phyloP scores from a whole-genome alignment of 2,113 vertebrate genomes.

The Falco punctatus region DNA sequence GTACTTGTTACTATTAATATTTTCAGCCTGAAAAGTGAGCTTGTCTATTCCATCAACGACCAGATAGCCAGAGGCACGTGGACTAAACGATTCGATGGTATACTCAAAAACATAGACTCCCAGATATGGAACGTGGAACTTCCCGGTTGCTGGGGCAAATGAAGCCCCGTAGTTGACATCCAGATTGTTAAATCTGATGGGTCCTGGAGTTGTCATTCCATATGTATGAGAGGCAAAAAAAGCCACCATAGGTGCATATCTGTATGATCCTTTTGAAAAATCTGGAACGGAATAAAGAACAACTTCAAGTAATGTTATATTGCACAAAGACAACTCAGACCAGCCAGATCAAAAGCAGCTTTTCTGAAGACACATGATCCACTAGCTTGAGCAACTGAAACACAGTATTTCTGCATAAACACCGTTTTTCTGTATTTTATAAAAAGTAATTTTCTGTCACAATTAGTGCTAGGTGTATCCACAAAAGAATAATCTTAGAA shows the following conservation, averaged over 20 bases:
- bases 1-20: slow-evolving; percentile 54
- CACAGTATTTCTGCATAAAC: background rate
- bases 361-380: background rate
- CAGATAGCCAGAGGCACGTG: slow-evolving; percentile 77
- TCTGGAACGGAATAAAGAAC: slow-evolving; percentile 66
- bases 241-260: slow-evolving; percentile 83
- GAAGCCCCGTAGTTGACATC: slow-evolving; percentile 82
- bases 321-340: background rate
- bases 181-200: slow-evolving; percentile 82
- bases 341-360: background rate
- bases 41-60: slow-evolving; percentile 82
- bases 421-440: background rate
- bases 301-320: background rate
- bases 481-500: slow-evolving; percentile 6
- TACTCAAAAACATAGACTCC: slow-evolving; percentile 85
- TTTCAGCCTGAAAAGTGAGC: slow-evolving; percentile 79
- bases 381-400: background rate
- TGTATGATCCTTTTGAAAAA: slow-evolving; percentile 83
- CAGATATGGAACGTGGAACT: slow-evolving; percentile 80
- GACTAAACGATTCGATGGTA: slow-evolving; percentile 78
- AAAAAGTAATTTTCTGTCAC: slow-evolving; percentile 38
- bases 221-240: slow-evolving; percentile 82
- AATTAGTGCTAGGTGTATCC: slow-evolving; percentile 6
- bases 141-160: slow-evolving; percentile 78
- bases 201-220: slow-evolving; percentile 78